phyloP scores from a whole-genome alignment of 1,140 invertebrate genomes.

The Brachionus koreanus region DNA sequence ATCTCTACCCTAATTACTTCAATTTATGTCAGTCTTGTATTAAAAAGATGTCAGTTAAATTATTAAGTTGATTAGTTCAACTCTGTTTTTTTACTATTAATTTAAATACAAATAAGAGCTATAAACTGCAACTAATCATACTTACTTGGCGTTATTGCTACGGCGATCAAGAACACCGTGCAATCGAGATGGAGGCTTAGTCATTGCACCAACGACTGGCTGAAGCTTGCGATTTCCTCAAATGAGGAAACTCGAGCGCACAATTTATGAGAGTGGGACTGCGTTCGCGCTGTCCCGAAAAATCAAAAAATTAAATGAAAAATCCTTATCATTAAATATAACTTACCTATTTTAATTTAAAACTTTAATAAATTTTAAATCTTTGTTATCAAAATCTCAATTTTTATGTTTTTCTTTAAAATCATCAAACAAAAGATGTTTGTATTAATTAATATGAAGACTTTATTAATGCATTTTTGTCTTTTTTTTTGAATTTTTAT shows the following conservation, averaged over 20 bases:
- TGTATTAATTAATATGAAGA: too few species aligned
- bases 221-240: constrained; percentile 45
- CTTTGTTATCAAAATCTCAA: too few species aligned
- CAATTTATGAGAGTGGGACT: constrained; percentile 45
- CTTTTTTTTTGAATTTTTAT: too few species aligned
- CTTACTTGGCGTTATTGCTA: constrained; percentile 45
- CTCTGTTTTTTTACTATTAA: neutral
- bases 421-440: too few species aligned
- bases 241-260: constrained; percentile 45
- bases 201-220: constrained; percentile 44
- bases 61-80: neutral
- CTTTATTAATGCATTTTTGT: too few species aligned
- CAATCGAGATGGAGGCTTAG: constrained; percentile 44
- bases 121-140: neutral
- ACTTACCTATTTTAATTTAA: neutral
- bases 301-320: constrained; percentile 27
- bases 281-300: constrained; percentile 45
- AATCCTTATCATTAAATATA: too few species aligned
- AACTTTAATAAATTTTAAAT: too few species aligned
- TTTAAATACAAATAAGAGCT: neutral
- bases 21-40: too few species aligned
- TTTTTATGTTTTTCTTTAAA: too few species aligned
- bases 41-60: neutral
- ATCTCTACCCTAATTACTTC: too few species aligned
- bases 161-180: constrained; percentile 45